Conservation (phyloP, 2,888 invertebrate genomes). For the Stegana nigrithorax region DNA sequence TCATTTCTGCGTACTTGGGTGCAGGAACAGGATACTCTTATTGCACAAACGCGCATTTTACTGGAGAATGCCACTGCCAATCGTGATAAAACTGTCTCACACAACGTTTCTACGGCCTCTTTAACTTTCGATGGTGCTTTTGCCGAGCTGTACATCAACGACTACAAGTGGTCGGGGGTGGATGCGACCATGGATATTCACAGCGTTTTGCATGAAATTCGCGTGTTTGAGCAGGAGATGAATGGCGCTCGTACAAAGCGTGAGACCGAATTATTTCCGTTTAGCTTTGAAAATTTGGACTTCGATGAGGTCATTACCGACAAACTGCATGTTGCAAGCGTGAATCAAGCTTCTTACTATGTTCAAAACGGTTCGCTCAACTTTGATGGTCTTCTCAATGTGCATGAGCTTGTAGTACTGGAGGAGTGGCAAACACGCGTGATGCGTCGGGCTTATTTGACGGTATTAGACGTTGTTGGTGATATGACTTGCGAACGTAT, state of each 20-base stretch:
- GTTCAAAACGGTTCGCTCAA: slow-evolving; percentile 50
- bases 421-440: slow-evolving; percentile 27
- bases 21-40: slow-evolving; percentile 52
- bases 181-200: slow-evolving; percentile 53
- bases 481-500: slow-evolving; percentile 64
- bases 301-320: slow-evolving; percentile 53
- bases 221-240: slow-evolving; percentile 44
- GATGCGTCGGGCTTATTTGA: slow-evolving; percentile 20
- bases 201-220: slow-evolving; percentile 47
- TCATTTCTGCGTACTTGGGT: slow-evolving; percentile 54
- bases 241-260: slow-evolving; percentile 38
- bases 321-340: slow-evolving; percentile 53
- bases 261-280: slow-evolving; percentile 32
- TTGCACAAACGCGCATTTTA: slow-evolving; percentile 40
- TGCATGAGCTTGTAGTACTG: slow-evolving; percentile 45
- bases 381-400: slow-evolving; percentile 51
- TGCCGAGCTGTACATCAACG: slow-evolving; percentile 52
- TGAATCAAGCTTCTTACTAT: slow-evolving; percentile 60
- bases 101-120: slow-evolving; percentile 38
- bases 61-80: slow-evolving; percentile 8
- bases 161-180: slow-evolving; percentile 49
- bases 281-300: slow-evolving; percentile 46
- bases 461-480: slow-evolving; percentile 40
- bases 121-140: slow-evolving; percentile 46
- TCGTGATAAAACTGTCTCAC: neutral